Evolutionary conservation across 2,113 vertebrate species (phyloP).

Genomic region (Astatoreochromis straeleni): DNA sequence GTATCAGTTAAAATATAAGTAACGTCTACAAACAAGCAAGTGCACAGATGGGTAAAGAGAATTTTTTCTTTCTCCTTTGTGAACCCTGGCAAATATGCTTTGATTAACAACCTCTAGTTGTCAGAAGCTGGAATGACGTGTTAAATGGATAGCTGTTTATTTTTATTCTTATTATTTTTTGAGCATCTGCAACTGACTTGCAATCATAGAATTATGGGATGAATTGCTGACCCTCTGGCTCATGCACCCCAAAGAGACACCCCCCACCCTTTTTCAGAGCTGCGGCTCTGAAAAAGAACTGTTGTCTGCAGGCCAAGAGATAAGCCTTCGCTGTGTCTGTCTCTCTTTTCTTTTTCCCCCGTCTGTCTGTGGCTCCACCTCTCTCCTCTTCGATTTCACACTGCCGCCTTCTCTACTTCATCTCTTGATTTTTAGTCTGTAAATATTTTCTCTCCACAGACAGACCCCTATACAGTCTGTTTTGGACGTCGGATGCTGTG

Average conservation of each 20-base stretch:
- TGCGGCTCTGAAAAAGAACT: constrained; percentile 40
- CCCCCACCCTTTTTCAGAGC: not conserved
- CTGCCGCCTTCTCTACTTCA: not conserved
- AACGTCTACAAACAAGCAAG: not conserved
- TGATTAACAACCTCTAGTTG: not conserved
- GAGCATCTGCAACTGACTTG: constrained; percentile 22
- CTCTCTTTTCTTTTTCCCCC: not conserved
- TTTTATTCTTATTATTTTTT: constrained; percentile 6
- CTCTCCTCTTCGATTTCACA: not conserved
- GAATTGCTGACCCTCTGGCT: constrained; percentile 55
- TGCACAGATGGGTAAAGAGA: not conserved
- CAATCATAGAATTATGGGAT: constrained; percentile 41
- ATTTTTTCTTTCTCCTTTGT: not conserved
- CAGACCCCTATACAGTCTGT: not conserved
- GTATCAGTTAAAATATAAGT: not conserved
- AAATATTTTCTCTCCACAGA: not conserved
- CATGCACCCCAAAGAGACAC: constrained; percentile 8
- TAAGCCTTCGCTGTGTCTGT: constrained; percentile 36
- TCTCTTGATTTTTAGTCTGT: not conserved
- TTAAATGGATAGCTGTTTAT: constrained; percentile 28
- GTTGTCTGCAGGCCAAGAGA: constrained; percentile 59
- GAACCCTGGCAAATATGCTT: constrained; percentile 11
- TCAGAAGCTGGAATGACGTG: constrained; percentile 28
- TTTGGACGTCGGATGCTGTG: not conserved
- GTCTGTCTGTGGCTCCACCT: not conserved